phyloP scores from a whole-genome alignment of 2,113 vertebrate species.

The Boulengeromyrus knoepffleri region DNA sequence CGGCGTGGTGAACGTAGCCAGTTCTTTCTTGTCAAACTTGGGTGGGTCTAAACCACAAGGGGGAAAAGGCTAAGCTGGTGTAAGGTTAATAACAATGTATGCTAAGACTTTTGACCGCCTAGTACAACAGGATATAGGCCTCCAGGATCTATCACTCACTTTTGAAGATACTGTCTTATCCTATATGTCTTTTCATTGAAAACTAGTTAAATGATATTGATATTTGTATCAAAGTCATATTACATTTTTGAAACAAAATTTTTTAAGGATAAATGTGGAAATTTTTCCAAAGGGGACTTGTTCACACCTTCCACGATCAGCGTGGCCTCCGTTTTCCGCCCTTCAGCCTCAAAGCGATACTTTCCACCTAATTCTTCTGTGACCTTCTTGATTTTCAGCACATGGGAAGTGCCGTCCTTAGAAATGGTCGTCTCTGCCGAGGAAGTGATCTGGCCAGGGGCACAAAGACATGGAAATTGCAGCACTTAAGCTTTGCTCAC shows the following conservation, averaged over 20 bases:
- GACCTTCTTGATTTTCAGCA: conserved; percentile 64
- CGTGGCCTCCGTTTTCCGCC: conserved; percentile 59
- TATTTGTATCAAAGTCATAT: not conserved
- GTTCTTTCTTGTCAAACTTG: conserved; percentile 58
- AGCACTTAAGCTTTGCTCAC: not conserved
- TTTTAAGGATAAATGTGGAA: not conserved
- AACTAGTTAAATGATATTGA: not conserved
- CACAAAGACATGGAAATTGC: not conserved
- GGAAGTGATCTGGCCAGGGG: conserved; percentile 56
- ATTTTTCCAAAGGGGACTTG: not conserved
- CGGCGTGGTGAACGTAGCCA: conserved; percentile 57
- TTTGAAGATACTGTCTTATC: not conserved
- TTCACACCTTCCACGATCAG: conserved; percentile 64
- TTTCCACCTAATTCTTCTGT: conserved; percentile 67
- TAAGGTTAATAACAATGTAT: not conserved
- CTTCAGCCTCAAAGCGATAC: conserved; percentile 76
- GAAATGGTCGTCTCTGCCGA: conserved; percentile 60
- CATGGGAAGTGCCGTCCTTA: conserved; percentile 68
- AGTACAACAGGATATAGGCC: not conserved
- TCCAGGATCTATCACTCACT: not conserved
- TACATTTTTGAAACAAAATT: not conserved
- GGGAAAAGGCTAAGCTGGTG: not conserved
- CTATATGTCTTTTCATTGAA: not conserved
- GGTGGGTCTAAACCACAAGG: conserved; percentile 67
- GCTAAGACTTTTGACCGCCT: not conserved